Evolutionary conservation across 2,797 vertebrate genomes (phyloP).

Genomic region (Crenuchus spilurus): DNA sequence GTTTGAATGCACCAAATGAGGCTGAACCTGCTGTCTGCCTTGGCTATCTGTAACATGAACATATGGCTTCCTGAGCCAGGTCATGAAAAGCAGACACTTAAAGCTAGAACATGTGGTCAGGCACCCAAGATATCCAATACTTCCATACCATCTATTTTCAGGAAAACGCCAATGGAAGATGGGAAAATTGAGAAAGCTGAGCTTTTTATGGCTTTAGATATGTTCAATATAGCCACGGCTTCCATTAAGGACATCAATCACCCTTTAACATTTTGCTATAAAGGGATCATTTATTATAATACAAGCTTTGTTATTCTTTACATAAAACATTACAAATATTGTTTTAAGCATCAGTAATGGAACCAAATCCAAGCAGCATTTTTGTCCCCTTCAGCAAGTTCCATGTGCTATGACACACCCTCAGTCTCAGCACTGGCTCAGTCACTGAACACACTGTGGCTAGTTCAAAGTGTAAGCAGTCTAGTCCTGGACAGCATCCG

Average conservation of each 20-base stretch:
- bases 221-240: background rate
- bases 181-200: background rate
- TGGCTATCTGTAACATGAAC: background rate
- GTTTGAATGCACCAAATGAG: too few species aligned
- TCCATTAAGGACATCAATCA: background rate
- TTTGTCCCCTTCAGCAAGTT: background rate
- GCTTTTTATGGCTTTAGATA: background rate
- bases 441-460: slow-evolving; percentile 3
- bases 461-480: background rate
- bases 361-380: background rate
- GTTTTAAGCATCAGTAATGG: slow-evolving; percentile 7
- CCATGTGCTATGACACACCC: background rate
- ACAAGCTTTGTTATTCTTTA: slow-evolving; percentile 11
- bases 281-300: slow-evolving; percentile 44
- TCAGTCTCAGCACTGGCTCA: background rate
- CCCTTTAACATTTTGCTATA: background rate
- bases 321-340: slow-evolving; percentile 36
- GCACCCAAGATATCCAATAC: background rate
- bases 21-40: too few species aligned
- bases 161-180: background rate
- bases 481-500: background rate
- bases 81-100: background rate
- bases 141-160: background rate
- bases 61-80: background rate
- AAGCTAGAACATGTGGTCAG: background rate